Evolutionary conservation across 1,140 invertebrate species (phyloP).

Genomic region (Argopecten irradians): DNA sequence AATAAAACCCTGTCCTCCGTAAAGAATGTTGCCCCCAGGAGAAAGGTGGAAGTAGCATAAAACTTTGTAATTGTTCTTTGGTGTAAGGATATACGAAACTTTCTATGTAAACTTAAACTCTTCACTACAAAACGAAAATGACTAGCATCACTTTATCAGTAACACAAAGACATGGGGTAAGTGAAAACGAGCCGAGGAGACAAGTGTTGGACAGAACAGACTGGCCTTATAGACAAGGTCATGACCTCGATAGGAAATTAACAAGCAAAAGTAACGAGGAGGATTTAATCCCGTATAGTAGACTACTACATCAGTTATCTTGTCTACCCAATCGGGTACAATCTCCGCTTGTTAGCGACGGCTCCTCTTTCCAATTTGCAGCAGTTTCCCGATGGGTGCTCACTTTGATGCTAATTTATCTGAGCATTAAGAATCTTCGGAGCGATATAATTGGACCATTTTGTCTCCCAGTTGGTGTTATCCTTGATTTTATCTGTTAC

Average conservation of each 20-base stretch:
- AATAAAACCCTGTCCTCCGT: not conserved
- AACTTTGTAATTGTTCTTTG: not conserved
- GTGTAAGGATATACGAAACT: not conserved
- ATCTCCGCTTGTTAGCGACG: not conserved
- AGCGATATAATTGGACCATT: slow-evolving; percentile 17
- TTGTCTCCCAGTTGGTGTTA: not conserved
- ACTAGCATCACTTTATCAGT: not conserved
- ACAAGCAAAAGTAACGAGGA: not conserved
- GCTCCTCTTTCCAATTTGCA: not conserved
- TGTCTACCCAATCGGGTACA: not conserved
- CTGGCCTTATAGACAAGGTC: not conserved
- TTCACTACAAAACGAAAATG: not conserved
- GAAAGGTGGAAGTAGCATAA: not conserved
- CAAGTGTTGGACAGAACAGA: not conserved
- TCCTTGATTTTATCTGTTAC: slow-evolving; percentile 16
- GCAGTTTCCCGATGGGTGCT: not conserved
- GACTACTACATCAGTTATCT: not conserved
- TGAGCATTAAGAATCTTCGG: not conserved
- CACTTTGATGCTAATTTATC: not conserved
- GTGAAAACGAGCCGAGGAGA: not conserved
- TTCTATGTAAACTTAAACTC: too few relatives aligned
- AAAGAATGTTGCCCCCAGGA: not conserved
- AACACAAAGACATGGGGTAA: not conserved
- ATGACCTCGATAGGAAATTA: not conserved
- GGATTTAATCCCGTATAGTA: not conserved